Evolutionary conservation across 2,888 invertebrate species (phyloP), one percentile per base, ranked within the genome.

Genomic region (Tenthredo notha): DNA sequence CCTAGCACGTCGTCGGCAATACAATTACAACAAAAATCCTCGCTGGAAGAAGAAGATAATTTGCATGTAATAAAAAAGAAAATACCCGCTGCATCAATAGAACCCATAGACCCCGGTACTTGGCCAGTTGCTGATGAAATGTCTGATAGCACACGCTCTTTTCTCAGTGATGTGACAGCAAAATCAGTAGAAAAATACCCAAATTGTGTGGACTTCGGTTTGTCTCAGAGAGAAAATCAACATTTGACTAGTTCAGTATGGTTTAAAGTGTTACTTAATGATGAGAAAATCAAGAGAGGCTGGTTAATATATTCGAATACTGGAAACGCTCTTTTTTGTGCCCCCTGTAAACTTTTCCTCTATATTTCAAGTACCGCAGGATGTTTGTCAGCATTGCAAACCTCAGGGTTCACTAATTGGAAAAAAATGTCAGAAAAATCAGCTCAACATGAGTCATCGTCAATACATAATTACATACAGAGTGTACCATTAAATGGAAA

Each of bases 201-300:
- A 77, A 86, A 87, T 86, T 87, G 87, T 85, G 75, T 88, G 78
- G 86, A 86, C 61, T 88, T 88, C 84, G 88, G 85, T 84, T 86
- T 40, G 37, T 88, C 87, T 86, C 87, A 88, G 87, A 88, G 88
- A 84, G 40, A 84, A 85, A 86, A 86, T 84, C 88, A 87, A 85
- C 87, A 84, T 87, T 87, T 87, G 84, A 88, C 88, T 87, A 83
- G 86, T 86, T 88, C 85, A 85, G 87, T 88, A 88, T 88, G 88
- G 87, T 88, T 87, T 86, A 87, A 85, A 84, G 87, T 86, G 80
- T 86, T 89, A 86, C 85, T 88, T 85, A 88, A 89, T 86, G 84
- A 70, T 85, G 87, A 89, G 87, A 89, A 85, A 80, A 84, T 87
- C 86, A 88, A 87, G 86, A 87, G 86, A 88, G 87, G 86, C 86